Percentiles rank a stretch among this genome's conserved stretches.
Conservation (phyloP, 2,113 vertebrate species). For the Geococcyx californianus region DNA sequence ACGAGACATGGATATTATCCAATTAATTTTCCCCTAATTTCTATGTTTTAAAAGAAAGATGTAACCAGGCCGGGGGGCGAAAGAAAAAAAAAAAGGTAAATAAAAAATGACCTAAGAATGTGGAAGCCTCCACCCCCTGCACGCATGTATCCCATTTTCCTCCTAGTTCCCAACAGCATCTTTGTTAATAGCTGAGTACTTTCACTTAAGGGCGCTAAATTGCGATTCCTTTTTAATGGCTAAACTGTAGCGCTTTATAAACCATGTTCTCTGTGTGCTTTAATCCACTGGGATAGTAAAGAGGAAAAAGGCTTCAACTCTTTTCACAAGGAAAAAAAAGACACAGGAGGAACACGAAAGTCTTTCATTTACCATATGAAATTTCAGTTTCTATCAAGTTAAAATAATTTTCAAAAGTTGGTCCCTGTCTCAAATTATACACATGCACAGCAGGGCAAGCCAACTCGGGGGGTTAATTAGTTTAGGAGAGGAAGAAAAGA, state of each 20-base stretch:
- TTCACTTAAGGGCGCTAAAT: slow-evolving; percentile 48
- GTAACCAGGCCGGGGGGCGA: neutral
- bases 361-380: neutral
- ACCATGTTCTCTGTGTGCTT: slow-evolving; percentile 17
- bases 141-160: neutral
- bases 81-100: fast-evolving
- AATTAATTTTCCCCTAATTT: neutral
- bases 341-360: slow-evolving; percentile 8
- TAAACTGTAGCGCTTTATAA: slow-evolving; percentile 60
- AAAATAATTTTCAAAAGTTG: slow-evolving; percentile 42
- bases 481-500: neutral
- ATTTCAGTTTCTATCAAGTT: slow-evolving; percentile 32
- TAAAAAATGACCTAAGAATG: neutral
- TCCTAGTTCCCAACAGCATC: slow-evolving; percentile 19
- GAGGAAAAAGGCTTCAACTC: slow-evolving; percentile 6
- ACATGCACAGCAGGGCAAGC: slow-evolving; percentile 10
- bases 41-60: neutral
- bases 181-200: slow-evolving; percentile 49
- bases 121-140: neutral
- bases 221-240: slow-evolving; percentile 52
- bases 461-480: slow-evolving; percentile 22
- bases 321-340: slow-evolving; percentile 9
- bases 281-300: slow-evolving; percentile 29
- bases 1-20: neutral
- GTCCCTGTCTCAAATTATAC: slow-evolving; percentile 11